Base-by-base conservation (phyloP, 2,113 vertebrate species). In the Uria lomvia region DNA sequence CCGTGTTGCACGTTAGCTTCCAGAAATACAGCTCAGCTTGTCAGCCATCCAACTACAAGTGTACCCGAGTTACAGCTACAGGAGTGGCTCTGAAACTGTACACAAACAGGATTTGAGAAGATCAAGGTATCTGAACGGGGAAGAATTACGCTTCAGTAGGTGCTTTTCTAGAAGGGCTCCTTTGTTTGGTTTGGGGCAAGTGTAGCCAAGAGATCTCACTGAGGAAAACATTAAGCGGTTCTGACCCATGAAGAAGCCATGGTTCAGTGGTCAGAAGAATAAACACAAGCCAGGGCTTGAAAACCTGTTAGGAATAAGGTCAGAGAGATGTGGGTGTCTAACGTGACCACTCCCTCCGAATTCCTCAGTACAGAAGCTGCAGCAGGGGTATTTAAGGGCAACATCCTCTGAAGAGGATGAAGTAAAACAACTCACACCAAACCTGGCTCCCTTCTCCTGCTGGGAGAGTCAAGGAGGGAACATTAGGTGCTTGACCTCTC, bases 101-200 rank as follows among this genome's bases (percentile, higher is more conserved):
- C 21, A 45, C 38, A 15, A 27, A 73, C 0, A 15, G 16, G 29
- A 66, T 4, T 24, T 6, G 6, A 77, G 22, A 21, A 56, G 17
- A 79, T 2, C 4, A 10, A 1, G 0, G 2, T 5, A 11, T 11
- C 72, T 45, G 38, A 70, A 52, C n/a, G 3, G 13, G 58, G 43
- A 55, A 78, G 23, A 59, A 62, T 13, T 15, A 49, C 30, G 24
- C 83, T 77, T 14, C 38, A 4, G 53, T 3, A 53, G 13, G 19
- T 42, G 13, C 84, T 91, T 59, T 14, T 27, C 24, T 14, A 11
- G 15, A 73, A 72, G 80, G 9, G 19, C 52, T 81, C 34, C 3
- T 30, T 43, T n/a, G 19, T 55, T 53, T 87, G 49, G 8, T 68
- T 91, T 71, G 16, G 8, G 52, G 45, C 34, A 65, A 72, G 70